Base-by-base conservation (phyloP, 1,140 invertebrate species). In the Branchinecta lynchi region DNA sequence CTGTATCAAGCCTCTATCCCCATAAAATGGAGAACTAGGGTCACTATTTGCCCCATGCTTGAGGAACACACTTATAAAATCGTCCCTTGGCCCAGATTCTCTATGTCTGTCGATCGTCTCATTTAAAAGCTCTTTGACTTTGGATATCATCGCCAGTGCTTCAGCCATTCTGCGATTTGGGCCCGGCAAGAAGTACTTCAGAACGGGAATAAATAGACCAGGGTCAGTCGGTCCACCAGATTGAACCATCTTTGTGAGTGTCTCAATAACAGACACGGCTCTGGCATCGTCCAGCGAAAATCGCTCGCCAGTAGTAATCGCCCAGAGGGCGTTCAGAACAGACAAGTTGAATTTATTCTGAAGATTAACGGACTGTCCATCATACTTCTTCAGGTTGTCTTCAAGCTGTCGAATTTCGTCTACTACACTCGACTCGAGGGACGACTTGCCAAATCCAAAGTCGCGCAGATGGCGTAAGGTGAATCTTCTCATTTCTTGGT, bases 401-500 rank as follows among this genome's bases (percentile, higher is more conserved):
- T 60, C 51, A 60, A 75, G 43, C 8, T 75, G 73, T 7, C 69
- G 9, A 0, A 73, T 71, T 51, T 80, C 78, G 60, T 77, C 75
- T 45, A 73, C 71, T 15, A 75, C 71, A 9, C 73, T 9, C 0
- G 60, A 51, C 71, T 80, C 80, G 74, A 81, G 75, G 0, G 74
- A 73, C 10, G 75, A 75, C 72, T 84, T 81, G 0, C 88, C 88
- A 70, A 89, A 86, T 3, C 88, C 88, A 73, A 84, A 86, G 72
- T 89, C 86, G 12, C 86, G 77, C 73, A 90, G 79, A 70, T 86
- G 82, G 2, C 84, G 80, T 5, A 90, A 76, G 0, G 86, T 80
- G 72, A 88, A 89, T 69, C 86, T 81, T 44, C 87, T 79, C 73
- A 90, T 87, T 65, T 87, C 82, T 70, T 84, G 81, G 88, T 89